phyloP scores from a whole-genome alignment of 2,113 vertebrate species.

The Xenus cinereus region DNA sequence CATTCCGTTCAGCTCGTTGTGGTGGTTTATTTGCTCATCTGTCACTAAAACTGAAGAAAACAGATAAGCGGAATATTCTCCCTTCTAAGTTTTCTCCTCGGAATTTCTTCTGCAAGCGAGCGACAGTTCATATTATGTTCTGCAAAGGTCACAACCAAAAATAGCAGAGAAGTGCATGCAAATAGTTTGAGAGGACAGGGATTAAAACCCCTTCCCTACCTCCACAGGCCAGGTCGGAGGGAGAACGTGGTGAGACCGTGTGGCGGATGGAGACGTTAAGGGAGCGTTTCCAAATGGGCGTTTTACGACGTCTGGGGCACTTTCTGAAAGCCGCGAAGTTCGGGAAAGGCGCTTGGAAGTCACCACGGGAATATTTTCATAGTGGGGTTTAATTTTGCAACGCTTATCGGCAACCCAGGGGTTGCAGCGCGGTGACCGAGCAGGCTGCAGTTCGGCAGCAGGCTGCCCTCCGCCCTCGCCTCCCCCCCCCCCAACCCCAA shows the following conservation, averaged over 20 bases:
- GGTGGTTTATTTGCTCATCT: background rate
- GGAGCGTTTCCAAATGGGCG: background rate
- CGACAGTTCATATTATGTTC: background rate
- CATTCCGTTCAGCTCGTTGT: background rate
- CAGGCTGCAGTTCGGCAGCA: accelerated
- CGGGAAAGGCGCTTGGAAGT: background rate
- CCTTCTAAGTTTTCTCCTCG: background rate
- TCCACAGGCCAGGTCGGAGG: background rate
- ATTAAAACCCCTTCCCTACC: background rate
- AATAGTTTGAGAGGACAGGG: background rate
- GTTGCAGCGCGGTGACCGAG: background rate
- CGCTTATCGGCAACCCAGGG: accelerated
- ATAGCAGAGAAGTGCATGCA: background rate
- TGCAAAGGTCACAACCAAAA: background rate
- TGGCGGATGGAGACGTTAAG: background rate
- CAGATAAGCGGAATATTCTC: background rate
- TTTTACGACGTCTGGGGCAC: background rate
- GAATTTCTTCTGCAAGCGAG: background rate
- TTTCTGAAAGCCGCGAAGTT: background rate
- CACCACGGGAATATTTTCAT: background rate
- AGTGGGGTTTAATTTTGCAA: background rate
- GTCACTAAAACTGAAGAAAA: background rate
- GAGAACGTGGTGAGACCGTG: background rate
- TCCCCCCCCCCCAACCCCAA: too few relatives aligned
- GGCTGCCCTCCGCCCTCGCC: background rate